These are phyloP conservation scores for Carollia perspicillata DNA, from an alignment of 2,113 vertebrate species.

Conservation along the genomic window DNA sequence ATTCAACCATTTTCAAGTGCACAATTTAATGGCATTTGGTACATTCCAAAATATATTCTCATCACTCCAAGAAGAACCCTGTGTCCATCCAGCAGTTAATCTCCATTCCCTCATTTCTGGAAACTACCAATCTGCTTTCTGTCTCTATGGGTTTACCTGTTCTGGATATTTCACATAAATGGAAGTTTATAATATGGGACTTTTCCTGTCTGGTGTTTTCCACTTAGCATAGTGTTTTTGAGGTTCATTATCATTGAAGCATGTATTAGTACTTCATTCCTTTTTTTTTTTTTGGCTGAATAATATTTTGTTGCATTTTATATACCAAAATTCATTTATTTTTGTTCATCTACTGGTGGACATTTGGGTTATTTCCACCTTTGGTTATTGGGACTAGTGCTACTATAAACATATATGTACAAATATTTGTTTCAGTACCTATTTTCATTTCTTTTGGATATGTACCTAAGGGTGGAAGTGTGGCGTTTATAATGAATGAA, in stretches of 20 bases:
- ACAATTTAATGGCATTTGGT: background rate
- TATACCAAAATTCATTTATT: background rate
- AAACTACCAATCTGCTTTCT: background rate
- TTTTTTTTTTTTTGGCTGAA: background rate
- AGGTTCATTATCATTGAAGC: background rate
- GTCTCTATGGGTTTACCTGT: background rate
- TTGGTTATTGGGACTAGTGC: background rate
- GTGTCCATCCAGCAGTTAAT: background rate
- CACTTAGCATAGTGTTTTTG: background rate
- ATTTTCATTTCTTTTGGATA: slow-evolving; percentile 17
- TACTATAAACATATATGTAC: background rate
- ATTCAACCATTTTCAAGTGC: slow-evolving; percentile 14
- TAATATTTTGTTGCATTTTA: background rate
- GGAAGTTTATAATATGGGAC: background rate
- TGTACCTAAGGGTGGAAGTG: background rate
- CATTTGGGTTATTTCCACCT: background rate
- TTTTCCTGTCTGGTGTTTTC: background rate
- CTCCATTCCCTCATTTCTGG: background rate
- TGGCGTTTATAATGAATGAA: background rate
- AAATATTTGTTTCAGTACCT: slow-evolving; percentile 4
- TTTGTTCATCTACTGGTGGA: background rate
- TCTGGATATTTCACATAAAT: background rate
- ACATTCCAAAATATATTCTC: slow-evolving; percentile 1
- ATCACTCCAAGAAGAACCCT: background rate
- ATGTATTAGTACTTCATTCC: background rate